Base-by-base conservation (phyloP, 1,140 invertebrate species). In the Portunus trituberculatus region DNA sequence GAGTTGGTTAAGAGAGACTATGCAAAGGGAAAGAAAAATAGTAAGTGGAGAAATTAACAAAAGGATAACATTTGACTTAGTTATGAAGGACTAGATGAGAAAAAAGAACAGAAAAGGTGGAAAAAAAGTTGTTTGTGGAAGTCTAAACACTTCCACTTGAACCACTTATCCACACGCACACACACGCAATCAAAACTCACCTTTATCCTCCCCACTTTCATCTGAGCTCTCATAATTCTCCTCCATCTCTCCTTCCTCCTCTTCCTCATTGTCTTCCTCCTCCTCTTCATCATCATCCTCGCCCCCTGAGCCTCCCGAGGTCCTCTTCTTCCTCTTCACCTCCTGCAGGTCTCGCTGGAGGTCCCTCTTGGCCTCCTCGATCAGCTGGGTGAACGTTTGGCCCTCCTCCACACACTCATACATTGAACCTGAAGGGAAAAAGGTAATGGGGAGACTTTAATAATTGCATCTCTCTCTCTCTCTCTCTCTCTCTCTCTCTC, bases 291-390 rank as follows among this genome's bases (percentile, higher is more conserved):
- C 97, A 96, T 96, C 97, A 96, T 97, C 96, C 93, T 96, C 96
- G 97, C 92, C 97, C 97, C 52, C 97, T 97, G 94, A 96, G 25
- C 97, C 96, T 97, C 97, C 86, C 48, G 94, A 93, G 91, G 93
- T 76, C 29, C 90, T 96, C 89, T 96, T 96, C 94, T 96, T 96
- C 90, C 96, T 97, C 86, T 97, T 96, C 10, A 97, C 96, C 93
- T 97, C 97, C 29, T 97, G 97, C 94, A 96, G 88, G 59, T 98
- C 97, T 96, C 97, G 97, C 96, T 98, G 97, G 2, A 98, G 96
- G 94, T 98, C 98, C 92, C 97, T 97, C 96, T 98, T 98, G 3
- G 98, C 98, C 96, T 98, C 97, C 46, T 97, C 97, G 59, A 98
- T 97, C 39, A 98, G 95, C 76, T 97, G 97, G 48, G 96, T 95